Evolutionary conservation across 2,797 vertebrate genomes (phyloP), one percentile per base, ranked within the genome.

Genomic region (Threskiornis aethiopicus): DNA sequence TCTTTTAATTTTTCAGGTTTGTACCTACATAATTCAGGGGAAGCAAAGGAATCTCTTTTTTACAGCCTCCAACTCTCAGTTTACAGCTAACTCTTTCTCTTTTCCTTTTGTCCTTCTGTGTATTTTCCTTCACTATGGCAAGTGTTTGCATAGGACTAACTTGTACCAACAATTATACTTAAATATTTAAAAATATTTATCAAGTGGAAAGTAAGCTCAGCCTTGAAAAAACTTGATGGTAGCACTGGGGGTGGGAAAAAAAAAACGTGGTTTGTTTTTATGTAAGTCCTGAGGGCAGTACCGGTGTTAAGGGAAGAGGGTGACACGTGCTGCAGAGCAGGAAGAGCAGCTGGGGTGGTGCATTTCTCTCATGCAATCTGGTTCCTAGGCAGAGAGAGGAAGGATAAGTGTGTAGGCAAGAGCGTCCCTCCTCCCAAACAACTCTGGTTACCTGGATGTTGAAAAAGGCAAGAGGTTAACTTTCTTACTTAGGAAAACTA

Each of bases 361-460:
- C 0, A 39, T 65, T 61, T 42, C 10, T 47, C 8, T 73, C 42
- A 21, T 31, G 10, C 4, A 54, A 7, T n/a, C 22, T 81, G 21
- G 7, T 84, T 79, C 29, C 52, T 61, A n/a, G 57, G 26, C 16
- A 58, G 33, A 49, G 49, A 69, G 33, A 29, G 6, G 37, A 70
- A 62, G 22, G 7, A 61, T 54, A 39, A 88, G 19, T 46, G 9
- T 2, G 0, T 11, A 35, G 29, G 10, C 10, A 77, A 67, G 7
- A 24, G 6, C 6, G 0, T 51, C 19, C 22, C 6, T 81, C 8
- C 37, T 54, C 26, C n/a, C 0, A 0, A 52, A 55, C 4, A 62
- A 6, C 9, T 61, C n/a, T 41, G 7, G 7, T 16, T 69, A 62
- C 5, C 15, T 24, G 13, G 4, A 51, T 71, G 31, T 8, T 82